These are phyloP conservation scores for Pteruthius melanotis DNA, from an alignment of 2,113 vertebrate genomes.

Conservation along the genomic window DNA sequence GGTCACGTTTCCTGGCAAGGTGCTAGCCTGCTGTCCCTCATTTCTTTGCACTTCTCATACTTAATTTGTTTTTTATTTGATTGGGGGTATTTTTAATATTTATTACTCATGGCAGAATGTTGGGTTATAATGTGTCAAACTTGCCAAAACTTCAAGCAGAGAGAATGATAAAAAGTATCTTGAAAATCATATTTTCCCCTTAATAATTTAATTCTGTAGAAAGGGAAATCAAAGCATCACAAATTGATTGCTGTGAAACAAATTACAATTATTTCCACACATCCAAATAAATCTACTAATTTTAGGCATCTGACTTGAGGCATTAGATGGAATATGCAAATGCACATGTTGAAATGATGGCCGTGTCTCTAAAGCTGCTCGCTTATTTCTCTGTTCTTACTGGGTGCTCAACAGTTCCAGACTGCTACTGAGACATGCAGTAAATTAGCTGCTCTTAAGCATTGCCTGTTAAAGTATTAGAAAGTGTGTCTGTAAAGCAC, in stretches of 20 bases:
- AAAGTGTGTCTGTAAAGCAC: conserved; percentile 26
- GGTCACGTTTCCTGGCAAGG: not conserved
- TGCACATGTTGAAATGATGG: conserved; percentile 32
- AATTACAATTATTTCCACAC: conserved; percentile 70
- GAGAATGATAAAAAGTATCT: conserved; percentile 18
- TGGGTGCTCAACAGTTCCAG: not conserved
- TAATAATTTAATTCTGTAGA: conserved; percentile 56
- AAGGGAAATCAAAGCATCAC: conserved; percentile 63
- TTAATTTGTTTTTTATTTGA: conserved; percentile 11
- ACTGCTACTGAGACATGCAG: not conserved
- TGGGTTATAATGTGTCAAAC: conserved; percentile 27
- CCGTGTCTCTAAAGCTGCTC: not conserved
- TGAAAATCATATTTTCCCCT: conserved; percentile 49
- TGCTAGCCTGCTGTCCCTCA: not conserved
- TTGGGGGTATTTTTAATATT: not conserved
- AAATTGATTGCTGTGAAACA: conserved; percentile 68
- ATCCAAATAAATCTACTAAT: conserved; percentile 67
- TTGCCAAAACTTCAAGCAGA: conserved; percentile 52
- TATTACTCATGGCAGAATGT: conserved; percentile 1
- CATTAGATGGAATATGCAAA: conserved; percentile 63
- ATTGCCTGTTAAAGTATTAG: conserved; percentile 50
- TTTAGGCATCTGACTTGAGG: conserved; percentile 60
- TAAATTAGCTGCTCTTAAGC: conserved; percentile 64
- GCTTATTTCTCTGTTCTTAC: conserved; percentile 12
- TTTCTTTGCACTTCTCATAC: not conserved